These are phyloP conservation scores for Aspidiotus rigidus DNA, from an alignment of 2,888 invertebrate genomes.

Conservation along the genomic window DNA sequence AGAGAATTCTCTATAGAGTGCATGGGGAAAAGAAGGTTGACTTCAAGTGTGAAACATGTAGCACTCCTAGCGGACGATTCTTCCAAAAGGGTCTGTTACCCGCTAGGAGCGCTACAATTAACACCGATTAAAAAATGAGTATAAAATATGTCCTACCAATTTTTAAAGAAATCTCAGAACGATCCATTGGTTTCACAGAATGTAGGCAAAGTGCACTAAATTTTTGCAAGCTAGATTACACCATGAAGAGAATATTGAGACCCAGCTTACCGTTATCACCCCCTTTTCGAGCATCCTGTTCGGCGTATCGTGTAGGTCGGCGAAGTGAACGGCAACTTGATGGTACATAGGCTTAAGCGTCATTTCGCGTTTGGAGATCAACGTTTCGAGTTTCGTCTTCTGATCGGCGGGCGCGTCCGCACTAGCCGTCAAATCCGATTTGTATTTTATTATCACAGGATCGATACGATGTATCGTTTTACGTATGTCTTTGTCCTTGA, in stretches of 20 bases:
- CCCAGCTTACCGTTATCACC: slow-evolving; percentile 62
- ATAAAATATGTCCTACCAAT: no score
- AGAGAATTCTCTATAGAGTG: no score
- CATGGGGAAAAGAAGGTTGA: no score
- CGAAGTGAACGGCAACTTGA: slow-evolving; percentile 87
- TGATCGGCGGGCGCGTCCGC: slow-evolving; percentile 43
- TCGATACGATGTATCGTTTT: slow-evolving; percentile 80
- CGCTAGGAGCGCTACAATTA: no score
- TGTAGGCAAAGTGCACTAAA: no score
- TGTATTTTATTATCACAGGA: slow-evolving; percentile 46
- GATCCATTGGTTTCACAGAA: no score
- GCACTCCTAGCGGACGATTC: no score
- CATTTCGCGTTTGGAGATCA: slow-evolving; percentile 64
- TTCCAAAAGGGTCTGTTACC: no score
- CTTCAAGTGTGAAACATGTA: no score
- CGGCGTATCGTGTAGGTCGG: slow-evolving; percentile 96
- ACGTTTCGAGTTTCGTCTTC: slow-evolving; percentile 53
- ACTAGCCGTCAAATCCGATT: slow-evolving; percentile 43
- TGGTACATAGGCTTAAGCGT: slow-evolving; percentile 75
- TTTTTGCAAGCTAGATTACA: no score
- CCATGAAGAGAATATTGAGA: neutral
- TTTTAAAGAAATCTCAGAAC: no score
- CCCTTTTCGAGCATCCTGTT: slow-evolving; percentile 94
- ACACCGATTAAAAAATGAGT: no score
- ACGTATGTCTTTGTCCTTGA: slow-evolving; percentile 76